These are phyloP conservation scores for Pungitius pungitius DNA, from an alignment of 2,113 vertebrate species.

Conservation along the genomic window DNA sequence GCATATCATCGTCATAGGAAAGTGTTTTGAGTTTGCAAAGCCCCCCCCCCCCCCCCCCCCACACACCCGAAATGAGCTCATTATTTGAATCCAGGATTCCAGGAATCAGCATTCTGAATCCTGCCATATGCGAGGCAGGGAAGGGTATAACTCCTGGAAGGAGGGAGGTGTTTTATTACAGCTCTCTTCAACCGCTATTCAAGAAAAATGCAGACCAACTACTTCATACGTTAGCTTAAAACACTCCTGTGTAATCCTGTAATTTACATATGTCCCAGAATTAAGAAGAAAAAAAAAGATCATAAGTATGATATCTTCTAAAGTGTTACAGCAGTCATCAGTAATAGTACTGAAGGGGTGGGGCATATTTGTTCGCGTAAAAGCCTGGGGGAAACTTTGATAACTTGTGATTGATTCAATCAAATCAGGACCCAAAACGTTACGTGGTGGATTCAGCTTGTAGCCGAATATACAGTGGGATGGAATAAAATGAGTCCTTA, in stretches of 20 bases:
- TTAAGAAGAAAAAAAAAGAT: neutral
- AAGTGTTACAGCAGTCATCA: constrained; percentile 43
- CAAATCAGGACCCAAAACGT: constrained; percentile 16
- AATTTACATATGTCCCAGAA: neutral
- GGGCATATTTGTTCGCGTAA: constrained; percentile 73
- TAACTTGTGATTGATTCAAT: constrained; percentile 62
- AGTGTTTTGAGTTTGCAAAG: constrained; percentile 40
- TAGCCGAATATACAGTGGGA: neutral
- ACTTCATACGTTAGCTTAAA: neutral
- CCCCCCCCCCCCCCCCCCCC: constrained; percentile 35
- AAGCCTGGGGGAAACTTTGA: constrained; percentile 67
- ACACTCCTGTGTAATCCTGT: neutral
- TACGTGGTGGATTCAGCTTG: neutral
- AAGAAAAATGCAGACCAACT: constrained; percentile 1
- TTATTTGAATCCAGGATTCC: constrained; percentile 80
- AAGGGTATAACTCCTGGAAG: constrained; percentile 56
- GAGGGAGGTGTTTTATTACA: constrained; percentile 64
- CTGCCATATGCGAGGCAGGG: constrained; percentile 69
- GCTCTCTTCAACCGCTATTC: constrained; percentile 40
- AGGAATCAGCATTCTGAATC: constrained; percentile 78
- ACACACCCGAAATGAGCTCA: constrained; percentile 67
- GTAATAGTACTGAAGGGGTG: constrained; percentile 71
- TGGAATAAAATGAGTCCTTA: neutral
- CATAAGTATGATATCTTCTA: constrained; percentile 17
- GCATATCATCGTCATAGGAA: constrained; percentile 41